These are phyloP conservation scores for Enteromius mattozi DNA, from an alignment of 2,797 vertebrate species.

Conservation along the genomic window DNA sequence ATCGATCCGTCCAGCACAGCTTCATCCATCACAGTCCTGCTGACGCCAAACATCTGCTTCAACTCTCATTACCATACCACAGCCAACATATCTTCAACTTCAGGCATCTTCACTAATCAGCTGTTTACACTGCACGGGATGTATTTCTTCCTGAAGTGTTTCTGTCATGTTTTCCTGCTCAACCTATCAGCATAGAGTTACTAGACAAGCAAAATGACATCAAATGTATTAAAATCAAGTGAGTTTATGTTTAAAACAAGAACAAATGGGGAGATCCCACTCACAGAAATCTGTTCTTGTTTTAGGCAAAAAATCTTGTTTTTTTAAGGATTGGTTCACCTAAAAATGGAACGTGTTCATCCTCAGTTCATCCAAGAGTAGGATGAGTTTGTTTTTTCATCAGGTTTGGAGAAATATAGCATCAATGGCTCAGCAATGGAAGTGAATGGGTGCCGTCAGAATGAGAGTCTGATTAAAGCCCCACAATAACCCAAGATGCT, in stretches of 20 bases:
- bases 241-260: neutral
- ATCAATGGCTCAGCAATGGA: too few species aligned
- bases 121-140: neutral
- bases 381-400: neutral
- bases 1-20: constrained; percentile 47
- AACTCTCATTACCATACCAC: neutral
- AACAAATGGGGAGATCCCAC: too few species aligned
- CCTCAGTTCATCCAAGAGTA: neutral
- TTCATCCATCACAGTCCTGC: neutral
- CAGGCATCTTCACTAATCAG: neutral
- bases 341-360: neutral
- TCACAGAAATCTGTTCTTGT: neutral
- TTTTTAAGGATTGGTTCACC: neutral
- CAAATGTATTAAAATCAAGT: too few species aligned
- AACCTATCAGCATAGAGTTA: neutral
- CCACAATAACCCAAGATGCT: too few species aligned
- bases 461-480: too few species aligned
- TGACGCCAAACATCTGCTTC: neutral
- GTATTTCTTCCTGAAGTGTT: too few species aligned
- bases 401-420: neutral
- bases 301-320: neutral
- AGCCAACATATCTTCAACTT: neutral
- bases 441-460: too few species aligned
- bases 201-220: too few species aligned
- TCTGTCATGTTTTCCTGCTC: neutral